A percentile compares a stretch with the other conserved stretches of the same genome.
Conservation (phyloP, 1,140 invertebrate genomes). For the Drosophila obscura region DNA sequence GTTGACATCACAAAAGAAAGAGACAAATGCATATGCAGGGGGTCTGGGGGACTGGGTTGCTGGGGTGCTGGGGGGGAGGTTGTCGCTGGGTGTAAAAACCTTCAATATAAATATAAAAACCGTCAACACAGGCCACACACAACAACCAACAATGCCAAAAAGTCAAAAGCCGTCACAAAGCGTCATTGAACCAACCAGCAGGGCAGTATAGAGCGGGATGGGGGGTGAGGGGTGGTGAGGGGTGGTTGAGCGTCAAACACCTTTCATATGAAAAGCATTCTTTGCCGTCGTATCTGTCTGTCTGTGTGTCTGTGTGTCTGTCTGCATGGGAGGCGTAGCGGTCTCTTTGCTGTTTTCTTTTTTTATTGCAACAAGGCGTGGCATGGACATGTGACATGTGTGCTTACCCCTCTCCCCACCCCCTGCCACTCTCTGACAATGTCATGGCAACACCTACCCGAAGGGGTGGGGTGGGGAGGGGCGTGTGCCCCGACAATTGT, state of each 20-base stretch:
- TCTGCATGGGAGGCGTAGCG: conserved; percentile 15
- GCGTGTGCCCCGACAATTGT: conserved; percentile 35
- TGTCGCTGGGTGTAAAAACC: conserved; percentile 28
- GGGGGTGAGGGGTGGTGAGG: too few species aligned
- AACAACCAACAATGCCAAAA: conserved; percentile 49
- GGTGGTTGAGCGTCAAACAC: conserved; percentile 7
- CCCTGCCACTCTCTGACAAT: conserved; percentile 4
- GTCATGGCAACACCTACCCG: conserved; percentile 41
- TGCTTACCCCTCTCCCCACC: neutral
- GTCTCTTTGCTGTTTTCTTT: conserved; percentile 4
- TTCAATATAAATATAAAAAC: conserved; percentile 62
- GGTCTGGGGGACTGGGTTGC: too few species aligned
- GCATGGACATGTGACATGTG: conserved; percentile 55
- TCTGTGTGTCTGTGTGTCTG: neutral
- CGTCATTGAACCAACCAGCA: conserved; percentile 48
- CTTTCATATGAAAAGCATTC: neutral
- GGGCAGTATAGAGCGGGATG: neutral
- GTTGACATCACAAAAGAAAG: neutral
- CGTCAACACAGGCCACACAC: conserved; percentile 33
- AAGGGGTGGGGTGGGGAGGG: too few species aligned
- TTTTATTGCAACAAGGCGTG: conserved; percentile 25
- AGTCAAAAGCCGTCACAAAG: conserved; percentile 76
- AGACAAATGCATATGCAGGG: conserved; percentile 9
- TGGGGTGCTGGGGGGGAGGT: too few species aligned
- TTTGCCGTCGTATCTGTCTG: too few species aligned